Percentiles rank a stretch among this genome's conserved stretches.
Evolutionary conservation across 1,140 invertebrate species (phyloP).

Genomic region (Trachymyrmex cornetzi): DNA sequence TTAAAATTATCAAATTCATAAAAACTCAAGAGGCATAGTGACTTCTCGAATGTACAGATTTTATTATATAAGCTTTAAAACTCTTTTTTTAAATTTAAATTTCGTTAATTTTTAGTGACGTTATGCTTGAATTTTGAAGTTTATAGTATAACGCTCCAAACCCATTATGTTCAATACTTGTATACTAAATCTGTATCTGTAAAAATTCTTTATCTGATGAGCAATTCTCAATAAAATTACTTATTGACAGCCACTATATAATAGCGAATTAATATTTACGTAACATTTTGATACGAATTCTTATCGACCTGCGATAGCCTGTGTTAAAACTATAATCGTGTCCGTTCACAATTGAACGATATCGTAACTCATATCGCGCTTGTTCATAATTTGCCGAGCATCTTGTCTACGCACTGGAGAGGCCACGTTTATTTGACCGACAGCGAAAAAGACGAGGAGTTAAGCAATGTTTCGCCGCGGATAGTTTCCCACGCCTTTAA

Average conservation of each 20-base stretch:
- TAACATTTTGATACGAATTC: neutral
- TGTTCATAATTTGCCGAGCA: neutral
- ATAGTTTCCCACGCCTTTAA: conserved; percentile 59
- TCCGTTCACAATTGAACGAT: neutral
- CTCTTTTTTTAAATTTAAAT: no score
- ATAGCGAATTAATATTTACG: neutral
- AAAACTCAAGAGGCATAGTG: no score
- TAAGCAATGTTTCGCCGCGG: conserved; percentile 29
- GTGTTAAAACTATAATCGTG: neutral
- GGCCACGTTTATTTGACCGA: conserved; percentile 2
- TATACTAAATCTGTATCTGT: no score
- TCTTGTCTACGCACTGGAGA: neutral
- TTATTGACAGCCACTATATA: neutral
- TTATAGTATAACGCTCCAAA: no score
- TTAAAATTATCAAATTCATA: no score
- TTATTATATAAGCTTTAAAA: no score
- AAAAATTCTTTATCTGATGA: no score
- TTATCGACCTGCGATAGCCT: neutral
- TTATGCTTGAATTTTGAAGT: no score
- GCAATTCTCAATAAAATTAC: neutral
- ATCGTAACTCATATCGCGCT: neutral
- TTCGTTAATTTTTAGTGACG: no score
- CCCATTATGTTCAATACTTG: no score
- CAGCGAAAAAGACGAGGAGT: conserved; percentile 32
- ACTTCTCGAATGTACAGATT: no score